A percentile compares a stretch with the other conserved stretches of the same genome.
These are phyloP conservation scores for Drosophila tripunctata DNA, from an alignment of 2,888 invertebrate species.

Conservation along the genomic window DNA sequence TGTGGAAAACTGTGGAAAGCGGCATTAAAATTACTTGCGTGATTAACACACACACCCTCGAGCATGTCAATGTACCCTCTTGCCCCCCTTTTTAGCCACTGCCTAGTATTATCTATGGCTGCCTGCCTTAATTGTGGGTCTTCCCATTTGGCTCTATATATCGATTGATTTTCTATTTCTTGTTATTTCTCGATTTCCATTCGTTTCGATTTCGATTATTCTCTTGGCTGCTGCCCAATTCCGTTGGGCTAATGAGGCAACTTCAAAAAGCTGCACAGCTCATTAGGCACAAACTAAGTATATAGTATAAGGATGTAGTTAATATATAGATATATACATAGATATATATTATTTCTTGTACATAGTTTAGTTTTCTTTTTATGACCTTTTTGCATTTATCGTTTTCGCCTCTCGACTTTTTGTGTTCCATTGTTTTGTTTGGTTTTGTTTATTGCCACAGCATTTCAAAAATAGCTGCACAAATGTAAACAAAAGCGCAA, in stretches of 20 bases:
- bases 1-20: conserved; percentile 22
- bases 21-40: conserved; percentile 76
- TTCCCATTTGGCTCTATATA: conserved; percentile 71
- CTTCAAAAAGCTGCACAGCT: conserved; percentile 69
- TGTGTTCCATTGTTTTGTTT: conserved; percentile 59
- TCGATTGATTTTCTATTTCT: conserved; percentile 51
- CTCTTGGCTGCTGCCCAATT: conserved; percentile 12
- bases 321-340: neutral
- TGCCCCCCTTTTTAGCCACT: neutral
- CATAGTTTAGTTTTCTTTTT: conserved; percentile 33
- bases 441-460: conserved; percentile 69
- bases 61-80: conserved; percentile 40
- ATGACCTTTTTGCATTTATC: conserved; percentile 48
- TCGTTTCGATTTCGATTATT: conserved; percentile 14
- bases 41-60: conserved; percentile 73
- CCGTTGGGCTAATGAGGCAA: conserved; percentile 55
- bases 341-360: neutral
- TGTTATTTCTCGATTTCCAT: neutral
- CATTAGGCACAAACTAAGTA: conserved; percentile 49
- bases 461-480: conserved; percentile 76
- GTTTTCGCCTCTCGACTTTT: conserved; percentile 25
- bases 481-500: conserved; percentile 77
- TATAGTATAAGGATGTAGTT: neutral
- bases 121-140: conserved; percentile 76
- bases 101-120: conserved; percentile 69